Evolutionary conservation across 2,113 vertebrate genomes (phyloP).

Genomic region (Phainopepla nitens): DNA sequence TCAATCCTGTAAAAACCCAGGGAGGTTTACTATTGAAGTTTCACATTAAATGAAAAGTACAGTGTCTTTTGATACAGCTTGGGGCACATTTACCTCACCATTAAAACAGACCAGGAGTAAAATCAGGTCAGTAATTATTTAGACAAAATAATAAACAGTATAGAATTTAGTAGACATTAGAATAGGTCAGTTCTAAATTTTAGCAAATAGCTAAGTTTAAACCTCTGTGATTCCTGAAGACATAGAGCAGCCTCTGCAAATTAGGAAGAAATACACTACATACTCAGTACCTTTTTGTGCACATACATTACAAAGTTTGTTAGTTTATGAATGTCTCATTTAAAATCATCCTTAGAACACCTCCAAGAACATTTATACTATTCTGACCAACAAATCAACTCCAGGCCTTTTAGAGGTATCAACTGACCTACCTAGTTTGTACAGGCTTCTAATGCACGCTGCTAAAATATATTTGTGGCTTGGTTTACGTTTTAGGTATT

Average conservation of each 20-base stretch:
- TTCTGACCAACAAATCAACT: not conserved
- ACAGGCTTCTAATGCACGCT: not conserved
- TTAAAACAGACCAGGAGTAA: not conserved
- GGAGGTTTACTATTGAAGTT: not conserved
- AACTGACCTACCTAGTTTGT: not conserved
- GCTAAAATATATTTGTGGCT: not conserved
- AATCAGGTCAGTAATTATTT: not conserved
- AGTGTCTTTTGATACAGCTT: not conserved
- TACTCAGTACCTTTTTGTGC: not conserved
- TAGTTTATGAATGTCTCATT: not conserved
- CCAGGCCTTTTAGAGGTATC: not conserved
- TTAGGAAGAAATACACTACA: not conserved
- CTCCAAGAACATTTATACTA: not conserved
- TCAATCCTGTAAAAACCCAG: not conserved
- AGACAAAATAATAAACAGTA: constrained; percentile 6
- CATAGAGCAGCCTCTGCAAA: not conserved
- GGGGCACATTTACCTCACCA: not conserved
- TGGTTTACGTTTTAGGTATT: not conserved
- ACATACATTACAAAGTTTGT: not conserved
- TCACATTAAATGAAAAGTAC: not conserved
- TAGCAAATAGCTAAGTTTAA: not conserved
- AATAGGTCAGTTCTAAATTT: not conserved
- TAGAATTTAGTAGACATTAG: not conserved
- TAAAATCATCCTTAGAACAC: not conserved
- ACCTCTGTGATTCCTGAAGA: not conserved